Base-by-base conservation (phyloP, 2,113 vertebrate genomes). In the Glareola pratincola region DNA sequence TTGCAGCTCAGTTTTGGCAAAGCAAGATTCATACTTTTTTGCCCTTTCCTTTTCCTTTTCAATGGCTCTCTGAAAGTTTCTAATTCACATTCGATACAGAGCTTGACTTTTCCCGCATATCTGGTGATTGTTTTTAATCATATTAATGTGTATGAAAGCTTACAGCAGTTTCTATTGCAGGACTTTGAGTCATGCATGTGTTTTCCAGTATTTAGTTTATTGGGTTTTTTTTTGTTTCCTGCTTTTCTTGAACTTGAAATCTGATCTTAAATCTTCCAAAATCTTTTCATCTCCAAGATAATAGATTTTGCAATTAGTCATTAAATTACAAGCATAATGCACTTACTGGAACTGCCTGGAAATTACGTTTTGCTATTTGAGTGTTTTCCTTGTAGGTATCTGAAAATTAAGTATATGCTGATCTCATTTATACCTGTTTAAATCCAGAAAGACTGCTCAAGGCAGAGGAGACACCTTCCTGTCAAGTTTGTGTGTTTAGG, bases 281-380 rank as follows among this genome's bases (percentile, higher is more conserved):
- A 92, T 73, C 76, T 92, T 95, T 97, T 97, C 60, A 91, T 95
- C 81, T 95, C 48, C 47, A 82, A 73, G 80, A 91, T 87, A 97
- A 91, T 57, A 94, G 80, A 91, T 94, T 87, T 94, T 85, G 39
- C 69, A 95, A 87, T 92, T 94, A 95, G 69, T 91, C 86, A 88
- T 87, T 82, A 94, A 91, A 69, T 95, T 92, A 79, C 66, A 12
- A 50, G 30, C n/a, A 22, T 89, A 90, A 95, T 91, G 60, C 69
- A 36, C 32, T 94, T 95, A 91, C 73, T 94, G 94, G 57, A 91
- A 76, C 80, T 66, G 69, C 21, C 37, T 87, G 74, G 80, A 92
- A 91, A 78, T 91, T 3, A 39, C 48, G 32, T 67, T 90, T 86
- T 94, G 51, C 36, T 73, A 18, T 79, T 73, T 79, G 69, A 68